Evolutionary conservation across 2,888 invertebrate species (phyloP).

Genomic region (Lissocephala sabroskyi): DNA sequence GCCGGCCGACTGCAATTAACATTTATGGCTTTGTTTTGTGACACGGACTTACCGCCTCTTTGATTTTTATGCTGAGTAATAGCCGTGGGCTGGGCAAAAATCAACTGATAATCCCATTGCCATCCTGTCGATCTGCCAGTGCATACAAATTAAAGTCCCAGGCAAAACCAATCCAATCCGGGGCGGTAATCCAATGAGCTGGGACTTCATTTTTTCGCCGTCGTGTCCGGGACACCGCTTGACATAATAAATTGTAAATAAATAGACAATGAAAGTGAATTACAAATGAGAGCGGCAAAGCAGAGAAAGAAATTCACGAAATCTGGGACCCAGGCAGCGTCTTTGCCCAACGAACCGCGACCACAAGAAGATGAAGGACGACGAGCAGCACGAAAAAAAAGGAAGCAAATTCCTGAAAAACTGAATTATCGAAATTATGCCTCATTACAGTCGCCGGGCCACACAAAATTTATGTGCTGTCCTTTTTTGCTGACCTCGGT

Average conservation of each 20-base stretch:
- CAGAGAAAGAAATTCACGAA: slow-evolving; percentile 4
- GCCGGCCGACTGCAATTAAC: slow-evolving; percentile 54
- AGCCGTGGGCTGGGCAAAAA: neutral
- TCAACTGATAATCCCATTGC: too few relatives aligned
- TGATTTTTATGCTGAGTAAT: neutral
- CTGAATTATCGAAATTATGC: slow-evolving; percentile 57
- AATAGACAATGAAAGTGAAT: slow-evolving; percentile 61
- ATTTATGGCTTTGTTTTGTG: slow-evolving; percentile 41
- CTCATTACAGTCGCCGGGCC: slow-evolving; percentile 45
- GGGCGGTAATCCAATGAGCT: slow-evolving; percentile 54
- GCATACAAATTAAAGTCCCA: slow-evolving; percentile 50
- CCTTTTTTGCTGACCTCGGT: slow-evolving; percentile 19
- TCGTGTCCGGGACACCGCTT: slow-evolving; percentile 1
- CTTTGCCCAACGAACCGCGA: slow-evolving; percentile 36
- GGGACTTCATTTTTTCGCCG: slow-evolving; percentile 38
- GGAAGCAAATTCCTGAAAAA: slow-evolving; percentile 32
- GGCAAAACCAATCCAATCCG: slow-evolving; percentile 1
- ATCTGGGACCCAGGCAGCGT: slow-evolving; percentile 1
- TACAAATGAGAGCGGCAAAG: slow-evolving; percentile 38
- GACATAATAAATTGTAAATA: slow-evolving; percentile 48
- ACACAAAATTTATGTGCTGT: slow-evolving; percentile 53
- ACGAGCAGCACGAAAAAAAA: neutral
- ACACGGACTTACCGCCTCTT: neutral
- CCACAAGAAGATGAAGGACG: slow-evolving; percentile 19
- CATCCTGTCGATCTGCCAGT: neutral